Conservation (phyloP, 2,797 vertebrate species). For the Rallus crepitans region DNA sequence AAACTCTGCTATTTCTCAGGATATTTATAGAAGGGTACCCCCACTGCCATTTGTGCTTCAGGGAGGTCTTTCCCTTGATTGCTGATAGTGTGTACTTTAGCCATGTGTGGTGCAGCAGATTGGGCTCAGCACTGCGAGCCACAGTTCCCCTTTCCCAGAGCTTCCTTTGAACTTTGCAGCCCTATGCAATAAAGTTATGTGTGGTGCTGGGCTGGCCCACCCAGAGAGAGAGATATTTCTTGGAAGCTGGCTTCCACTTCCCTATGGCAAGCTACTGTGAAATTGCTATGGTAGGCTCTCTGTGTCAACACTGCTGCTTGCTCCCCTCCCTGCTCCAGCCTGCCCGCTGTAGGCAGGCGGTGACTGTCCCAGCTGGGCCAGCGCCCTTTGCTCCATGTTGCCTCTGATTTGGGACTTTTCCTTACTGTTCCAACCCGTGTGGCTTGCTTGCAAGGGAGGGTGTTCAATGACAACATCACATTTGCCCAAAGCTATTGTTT, state of each 20-base stretch:
- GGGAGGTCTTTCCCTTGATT: constrained; percentile 80
- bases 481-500: constrained; percentile 53
- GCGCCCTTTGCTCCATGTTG: not conserved
- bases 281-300: not conserved
- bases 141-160: constrained; percentile 60
- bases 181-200: constrained; percentile 50
- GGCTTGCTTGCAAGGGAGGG: not conserved
- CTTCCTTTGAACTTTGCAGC: constrained; percentile 74
- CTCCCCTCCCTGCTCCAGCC: not conserved
- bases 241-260: constrained; percentile 46
- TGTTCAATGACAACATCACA: not conserved
- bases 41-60: constrained; percentile 75
- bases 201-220: constrained; percentile 66
- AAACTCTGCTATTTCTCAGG: constrained; percentile 62
- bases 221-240: constrained; percentile 67
- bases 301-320: not conserved
- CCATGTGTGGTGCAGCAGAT: constrained; percentile 77
- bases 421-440: not conserved
- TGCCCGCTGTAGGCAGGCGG: not conserved
- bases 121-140: constrained; percentile 35
- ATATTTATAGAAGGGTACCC: constrained; percentile 81
- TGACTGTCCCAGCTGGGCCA: not conserved
- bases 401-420: not conserved
- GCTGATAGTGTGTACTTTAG: constrained; percentile 78
- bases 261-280: constrained; percentile 45